Evolutionary conservation across 23 tunicate species (phyloP), one percentile per base, ranked within the genome.

Genomic region (Trididemnum miniatum): DNA sequence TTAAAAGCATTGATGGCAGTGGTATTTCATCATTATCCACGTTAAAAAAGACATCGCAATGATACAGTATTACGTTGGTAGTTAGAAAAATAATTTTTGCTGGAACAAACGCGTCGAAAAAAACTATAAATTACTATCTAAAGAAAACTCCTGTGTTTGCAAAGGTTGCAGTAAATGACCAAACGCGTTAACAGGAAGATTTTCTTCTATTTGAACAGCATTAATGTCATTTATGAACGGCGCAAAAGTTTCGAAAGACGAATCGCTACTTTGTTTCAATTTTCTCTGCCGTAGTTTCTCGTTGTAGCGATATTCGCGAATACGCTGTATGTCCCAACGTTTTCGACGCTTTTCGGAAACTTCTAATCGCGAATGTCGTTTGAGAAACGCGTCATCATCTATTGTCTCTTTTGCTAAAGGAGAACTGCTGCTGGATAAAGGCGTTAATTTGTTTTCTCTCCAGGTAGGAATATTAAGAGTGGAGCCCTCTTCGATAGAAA

Each of bases 281-380:
- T 79, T 35, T 51, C 80, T 85, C 51, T 90, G 89, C 30, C 92
- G 77, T 20, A 90, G 76, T 75, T 85, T 90, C 65, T 90, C 96
- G 51, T 84, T 90, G 44, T 90, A 90, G 31, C 96, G 96, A 76
- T 54, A 90, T 65, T 90, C 96, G 9, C 96, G 89, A 1, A 90
- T 90, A 24, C 96, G 71, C 65, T 90, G 96, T 31, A 90, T 90
- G 60, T 90, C 96, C 96, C 96, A 90, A 15, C 79, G 79, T 28
- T 87, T 87, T 65, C 93, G 72, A 29, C 87, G 77, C 38, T 88
- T 90, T 76, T 90, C 96, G 30, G 84, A 83, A 40, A 79, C 51
- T 80, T 90, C 96, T 1, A 79, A 80, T 59, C 88, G 87, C 15
- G 34, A 52, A 39, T 90, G 96, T 0, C 96, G 73, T 50, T 85